Base-by-base conservation (phyloP, 2,113 vertebrate species). In the Chloropsis hardwickii region DNA sequence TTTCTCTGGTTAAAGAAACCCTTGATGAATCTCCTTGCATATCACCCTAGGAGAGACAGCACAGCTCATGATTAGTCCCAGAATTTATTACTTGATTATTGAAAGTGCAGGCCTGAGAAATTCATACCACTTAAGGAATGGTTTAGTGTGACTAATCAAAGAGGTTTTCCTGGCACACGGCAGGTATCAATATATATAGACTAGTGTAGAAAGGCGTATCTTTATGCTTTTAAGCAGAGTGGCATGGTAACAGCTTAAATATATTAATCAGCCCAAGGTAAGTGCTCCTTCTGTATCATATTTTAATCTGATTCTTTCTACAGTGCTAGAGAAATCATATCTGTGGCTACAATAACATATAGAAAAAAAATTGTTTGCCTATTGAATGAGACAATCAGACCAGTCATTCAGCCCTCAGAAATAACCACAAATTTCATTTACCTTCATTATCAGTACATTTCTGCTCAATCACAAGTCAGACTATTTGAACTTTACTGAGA, bases 31-130 rank as follows among this genome's bases (percentile, higher is more conserved):
- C 53, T 88, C 67, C 91, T 87, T 61, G 45, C 31, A 3, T 58
- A 42, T 86, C 86, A 62, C 82, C 82, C 60, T 33, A 47, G 61
- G 88, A 89, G 92, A 93, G 87, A 71, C 82, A 79, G 86, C 45
- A 18, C 56, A 47, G 57, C 51, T 92, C 74, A 51, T 90, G 86
- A 97, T 95, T 96, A 97, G 81, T 33, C 61, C 73, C 90, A 82
- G 94, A 87, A 97, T 98, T 97, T 98, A 97, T 94, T 96, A 80
- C 95, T 97, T 96, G 96, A 97, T 97, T 97, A 97, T 96, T 90
- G 93, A 81, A 97, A 97, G 84, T 95, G 94, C 64, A 80, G 76
- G 92, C 42, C 96, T 85, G 53, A 94, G 86, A 93, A 96, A 96
- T 95, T 95, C 88, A 58, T 84, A 86, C 85, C 91, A 97, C 94